Percentiles rank a stretch among this genome's conserved stretches.
Evolutionary conservation across 2,888 invertebrate species (phyloP).

Genomic region (Acheta domesticus): DNA sequence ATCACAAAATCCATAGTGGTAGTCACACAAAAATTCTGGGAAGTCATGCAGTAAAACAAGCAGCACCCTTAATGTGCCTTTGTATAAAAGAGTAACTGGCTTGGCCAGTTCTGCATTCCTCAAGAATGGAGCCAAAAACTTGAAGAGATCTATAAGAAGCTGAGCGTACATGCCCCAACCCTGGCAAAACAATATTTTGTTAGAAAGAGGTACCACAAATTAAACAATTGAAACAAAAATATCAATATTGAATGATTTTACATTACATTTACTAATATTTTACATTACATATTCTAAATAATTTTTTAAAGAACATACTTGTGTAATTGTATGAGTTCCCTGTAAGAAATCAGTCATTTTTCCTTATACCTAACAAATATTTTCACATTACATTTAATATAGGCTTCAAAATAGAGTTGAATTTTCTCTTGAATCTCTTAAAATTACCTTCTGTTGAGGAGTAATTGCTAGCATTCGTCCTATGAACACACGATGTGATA

Average conservation of each 20-base stretch:
- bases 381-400: too few species aligned
- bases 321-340: too few species aligned
- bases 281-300: too few species aligned
- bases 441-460: conserved; percentile 78
- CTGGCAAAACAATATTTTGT: conserved; percentile 45
- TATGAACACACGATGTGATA: conserved; percentile 94
- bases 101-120: conserved; percentile 94
- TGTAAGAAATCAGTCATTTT: too few species aligned
- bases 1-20: conserved; percentile 98
- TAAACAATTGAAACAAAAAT: too few species aligned
- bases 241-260: too few species aligned
- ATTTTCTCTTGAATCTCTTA: neutral
- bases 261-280: too few species aligned
- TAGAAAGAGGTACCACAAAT: neutral
- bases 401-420: too few species aligned
- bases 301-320: too few species aligned
- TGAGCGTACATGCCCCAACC: conserved; percentile 98
- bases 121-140: conserved; percentile 93
- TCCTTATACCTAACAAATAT: too few species aligned
- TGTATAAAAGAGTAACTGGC: conserved; percentile 90
- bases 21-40: conserved; percentile 98
- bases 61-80: conserved; percentile 90
- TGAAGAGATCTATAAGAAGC: conserved; percentile 90
- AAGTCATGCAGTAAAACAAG: conserved; percentile 96
- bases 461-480: conserved; percentile 87